Percentiles rank a stretch among this genome's conserved stretches.
Evolutionary conservation across 2,797 vertebrate species (phyloP).

Genomic region (Pangasius krempfi): DNA sequence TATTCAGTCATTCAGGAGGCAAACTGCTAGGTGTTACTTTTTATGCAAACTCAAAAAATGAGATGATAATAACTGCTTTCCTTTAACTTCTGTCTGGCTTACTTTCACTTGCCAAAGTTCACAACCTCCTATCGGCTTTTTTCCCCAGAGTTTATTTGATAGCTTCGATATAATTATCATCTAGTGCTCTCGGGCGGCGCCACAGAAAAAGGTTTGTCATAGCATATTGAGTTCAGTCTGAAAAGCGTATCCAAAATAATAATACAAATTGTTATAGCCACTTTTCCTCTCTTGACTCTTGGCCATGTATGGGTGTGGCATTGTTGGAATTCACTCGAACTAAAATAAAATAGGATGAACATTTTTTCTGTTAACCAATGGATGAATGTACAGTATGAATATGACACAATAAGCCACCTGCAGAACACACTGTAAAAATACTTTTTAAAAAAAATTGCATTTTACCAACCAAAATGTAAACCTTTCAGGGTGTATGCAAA

Average conservation of each 20-base stretch:
- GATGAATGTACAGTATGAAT: neutral
- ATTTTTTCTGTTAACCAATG: neutral
- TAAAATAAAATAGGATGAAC: too few species aligned
- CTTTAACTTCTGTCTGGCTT: neutral
- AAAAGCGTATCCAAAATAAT: neutral
- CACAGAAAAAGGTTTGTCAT: neutral
- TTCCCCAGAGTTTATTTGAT: neutral
- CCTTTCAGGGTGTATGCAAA: neutral
- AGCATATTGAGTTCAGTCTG: neutral
- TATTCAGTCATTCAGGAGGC: slow-evolving; percentile 1
- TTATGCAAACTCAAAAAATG: neutral
- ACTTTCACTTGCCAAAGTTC: neutral
- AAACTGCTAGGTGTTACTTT: slow-evolving; percentile 1
- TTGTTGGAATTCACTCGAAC: neutral
- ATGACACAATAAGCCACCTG: neutral
- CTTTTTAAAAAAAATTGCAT: neutral
- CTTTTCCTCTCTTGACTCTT: neutral
- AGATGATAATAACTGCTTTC: neutral
- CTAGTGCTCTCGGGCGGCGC: too few species aligned
- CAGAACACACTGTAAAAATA: neutral
- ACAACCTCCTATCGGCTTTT: neutral
- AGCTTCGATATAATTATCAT: neutral
- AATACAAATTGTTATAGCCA: neutral
- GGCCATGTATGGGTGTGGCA: neutral
- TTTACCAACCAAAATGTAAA: neutral